Base-by-base conservation (phyloP, 2,797 vertebrate species). In the Phoeniculus purpureus region DNA sequence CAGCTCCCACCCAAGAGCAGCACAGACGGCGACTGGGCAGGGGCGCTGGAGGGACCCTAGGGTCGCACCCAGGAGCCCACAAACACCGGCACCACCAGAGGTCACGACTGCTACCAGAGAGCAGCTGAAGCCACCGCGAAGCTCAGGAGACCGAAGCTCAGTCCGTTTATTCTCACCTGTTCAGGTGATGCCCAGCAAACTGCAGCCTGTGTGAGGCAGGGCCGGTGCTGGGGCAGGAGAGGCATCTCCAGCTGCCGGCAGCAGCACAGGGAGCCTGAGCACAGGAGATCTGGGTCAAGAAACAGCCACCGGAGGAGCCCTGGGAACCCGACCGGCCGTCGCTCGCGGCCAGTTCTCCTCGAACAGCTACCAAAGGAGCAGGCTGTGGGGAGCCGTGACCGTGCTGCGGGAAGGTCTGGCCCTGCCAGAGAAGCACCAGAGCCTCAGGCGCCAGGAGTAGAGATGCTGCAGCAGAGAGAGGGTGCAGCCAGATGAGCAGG, bases 241-340 rank as follows among this genome's bases (percentile, higher is more conserved):
- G 52, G 83, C 88, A 66, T 73, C 80, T 80, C 68, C 16, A 12
- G 90, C 94, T 73, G 66, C 92, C 50, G 67, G 83, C 70, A 43
- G 80, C 22, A 32, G 81, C 68, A 34, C 21, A 79, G 74, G 55
- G 83, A 55, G 52, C 67, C 72, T 72, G 51, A 37, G 52, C 71
- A 73, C 27, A 26, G 80, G 50, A 50, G 47, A 32, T 27, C 60
- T 23, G 60, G 40, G 50, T 54, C 7, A 9, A 67, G 80, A 40
- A 77, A 45, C 2, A 2, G 67, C 59, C 47, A 51, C 61, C 17
- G 1, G 58, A 60, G 51, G 32, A 79, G 62, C 50, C 1, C 5
- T 5, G 3, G 27, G 55, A 79, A 76, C 59, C 68, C 81, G 66
- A 5, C 25, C 17, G 7, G 47, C 31, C 31, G 76, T 34, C 62